phyloP scores from a whole-genome alignment of 2,797 vertebrate species.

The Prionace glauca region DNA sequence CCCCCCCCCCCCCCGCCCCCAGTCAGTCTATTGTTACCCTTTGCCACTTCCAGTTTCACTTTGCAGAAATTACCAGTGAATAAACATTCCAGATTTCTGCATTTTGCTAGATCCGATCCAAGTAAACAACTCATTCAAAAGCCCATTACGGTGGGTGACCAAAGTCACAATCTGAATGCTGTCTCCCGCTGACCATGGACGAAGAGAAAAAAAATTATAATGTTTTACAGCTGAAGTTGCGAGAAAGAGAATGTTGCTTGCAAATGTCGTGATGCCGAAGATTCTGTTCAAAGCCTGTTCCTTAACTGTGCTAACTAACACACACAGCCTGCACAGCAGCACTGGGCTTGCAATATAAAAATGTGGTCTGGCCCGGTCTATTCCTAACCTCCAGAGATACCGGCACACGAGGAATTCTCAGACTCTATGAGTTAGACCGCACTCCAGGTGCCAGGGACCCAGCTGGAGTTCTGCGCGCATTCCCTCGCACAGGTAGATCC shows the following conservation, averaged over 20 bases:
- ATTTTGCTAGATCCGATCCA: background rate
- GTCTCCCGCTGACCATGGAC: background rate
- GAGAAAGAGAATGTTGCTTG: background rate
- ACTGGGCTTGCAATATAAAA: background rate
- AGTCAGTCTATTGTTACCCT: background rate
- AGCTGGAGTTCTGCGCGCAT: background rate
- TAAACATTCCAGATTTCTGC: background rate
- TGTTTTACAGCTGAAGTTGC: background rate
- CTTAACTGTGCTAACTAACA: too few species aligned
- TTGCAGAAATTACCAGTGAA: background rate
- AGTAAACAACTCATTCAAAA: background rate
- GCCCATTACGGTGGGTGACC: too few species aligned
- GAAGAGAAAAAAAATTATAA: background rate
- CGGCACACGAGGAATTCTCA: background rate
- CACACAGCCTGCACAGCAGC: background rate
- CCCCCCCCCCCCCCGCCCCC: too few species aligned
- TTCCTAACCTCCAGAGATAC: background rate
- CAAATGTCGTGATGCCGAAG: background rate
- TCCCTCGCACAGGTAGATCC: background rate
- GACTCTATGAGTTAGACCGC: background rate
- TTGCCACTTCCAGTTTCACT: background rate
- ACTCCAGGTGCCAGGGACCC: background rate
- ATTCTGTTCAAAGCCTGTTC: background rate
- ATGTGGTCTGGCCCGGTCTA: background rate
- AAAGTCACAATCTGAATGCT: background rate